Evolutionary conservation across 2,797 vertebrate genomes (phyloP), one percentile per base, ranked within the genome.

Genomic region (Melopsittacus undulatus): DNA sequence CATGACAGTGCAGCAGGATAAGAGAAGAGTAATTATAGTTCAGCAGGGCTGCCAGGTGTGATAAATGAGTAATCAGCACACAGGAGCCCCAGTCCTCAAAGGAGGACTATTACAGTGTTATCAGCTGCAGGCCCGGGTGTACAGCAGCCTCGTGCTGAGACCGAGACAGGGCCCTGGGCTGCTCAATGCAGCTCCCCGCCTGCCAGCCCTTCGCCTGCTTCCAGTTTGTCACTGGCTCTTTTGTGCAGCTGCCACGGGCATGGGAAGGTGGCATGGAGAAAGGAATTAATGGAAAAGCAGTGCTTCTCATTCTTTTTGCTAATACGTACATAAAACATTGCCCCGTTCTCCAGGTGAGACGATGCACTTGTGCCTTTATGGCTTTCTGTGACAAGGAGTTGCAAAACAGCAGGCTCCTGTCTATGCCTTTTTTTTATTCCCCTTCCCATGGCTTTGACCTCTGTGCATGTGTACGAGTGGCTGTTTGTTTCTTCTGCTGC

Each of bases 21-120:
- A 99, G 99, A 98, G 98, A 99, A 99, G 99, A 99, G 99, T 99
- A 99, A 99, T 99, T 99, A 99, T 99, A 98, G 99, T 99, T 99
- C 98, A 98, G 98, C 98, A 98, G 98, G 98, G 98, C 99, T 99
- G 99, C 99, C 99, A 99, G 99, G 99, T 99, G 99, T 99, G 99
- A 99, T 99, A 99, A 99, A 99, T 99, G 99, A 99, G 98, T 99
- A 99, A 99, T 99, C 99, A 99, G 99, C 98, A 97, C 98, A 97
- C 98, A 97, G 98, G 98, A 99, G 98, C 98, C 98, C 98, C 97
- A 94, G 98, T 98, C 98, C 99, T 99, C 99, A 99, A 99, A 99
- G 99, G 99, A 99, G 99, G 98, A 98, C 99, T 99, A 99, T 99
- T 99, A 99, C 98, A 98, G 99, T 96, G 98, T 99, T 99, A 99